Conservation (phyloP, 2,797 vertebrate species). For the Tarsius wallacei region DNA sequence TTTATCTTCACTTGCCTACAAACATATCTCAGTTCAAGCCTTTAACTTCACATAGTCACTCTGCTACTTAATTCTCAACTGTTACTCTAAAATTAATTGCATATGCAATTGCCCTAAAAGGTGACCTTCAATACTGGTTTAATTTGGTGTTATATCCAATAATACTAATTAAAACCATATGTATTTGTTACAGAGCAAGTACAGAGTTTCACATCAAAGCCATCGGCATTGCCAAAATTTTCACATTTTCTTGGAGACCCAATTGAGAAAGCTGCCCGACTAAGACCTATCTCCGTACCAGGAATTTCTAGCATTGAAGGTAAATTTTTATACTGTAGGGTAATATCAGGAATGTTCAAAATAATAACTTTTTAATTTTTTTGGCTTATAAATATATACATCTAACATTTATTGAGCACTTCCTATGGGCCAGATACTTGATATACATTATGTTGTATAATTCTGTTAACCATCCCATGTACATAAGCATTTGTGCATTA, state of each 20-base stretch:
- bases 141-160: conserved; percentile 62
- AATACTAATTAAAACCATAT: conserved; percentile 40
- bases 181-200: conserved; percentile 84
- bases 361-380: conserved; percentile 19
- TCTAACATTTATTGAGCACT: conserved; percentile 50
- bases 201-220: conserved; percentile 86
- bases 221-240: conserved; percentile 87
- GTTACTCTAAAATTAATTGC: conserved; percentile 62
- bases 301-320: conserved; percentile 90
- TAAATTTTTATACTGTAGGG: conserved; percentile 79
- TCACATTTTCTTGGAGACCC: conserved; percentile 85
- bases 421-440: conserved; percentile 22
- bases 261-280: conserved; percentile 74
- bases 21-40: background rate
- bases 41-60: conserved; percentile 23
- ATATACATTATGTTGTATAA: conserved; percentile 33
- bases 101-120: background rate
- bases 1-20: background rate
- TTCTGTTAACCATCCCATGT: conserved; percentile 10
- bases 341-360: conserved; percentile 45
- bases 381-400: background rate
- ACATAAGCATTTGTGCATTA: conserved; percentile 18
- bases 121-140: conserved; percentile 48
- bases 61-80: conserved; percentile 24
- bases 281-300: conserved; percentile 87